phyloP scores from a whole-genome alignment of 2,888 invertebrate species.

The Heliconius ismenius region DNA sequence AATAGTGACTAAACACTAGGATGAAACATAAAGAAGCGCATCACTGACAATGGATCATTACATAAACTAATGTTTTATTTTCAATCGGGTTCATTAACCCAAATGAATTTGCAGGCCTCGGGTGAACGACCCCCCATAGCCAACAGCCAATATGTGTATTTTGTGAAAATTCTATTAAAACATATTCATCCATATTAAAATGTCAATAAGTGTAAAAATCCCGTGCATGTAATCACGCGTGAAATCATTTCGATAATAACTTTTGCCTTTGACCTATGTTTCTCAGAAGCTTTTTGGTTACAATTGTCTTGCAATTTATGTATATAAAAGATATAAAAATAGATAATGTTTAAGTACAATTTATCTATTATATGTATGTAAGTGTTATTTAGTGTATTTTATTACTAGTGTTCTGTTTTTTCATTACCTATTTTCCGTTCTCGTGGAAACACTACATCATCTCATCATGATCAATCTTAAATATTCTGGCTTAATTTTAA shows the following conservation, averaged over 20 bases:
- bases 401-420: background rate
- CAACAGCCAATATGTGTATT: conserved; percentile 9
- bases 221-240: conserved; percentile 30
- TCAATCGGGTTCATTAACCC: conserved; percentile 52
- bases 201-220: background rate
- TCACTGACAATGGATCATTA: conserved; percentile 51
- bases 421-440: background rate
- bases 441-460: background rate
- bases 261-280: conserved; percentile 32
- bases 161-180: conserved; percentile 26
- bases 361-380: background rate
- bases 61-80: conserved; percentile 55
- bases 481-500: background rate
- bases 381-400: background rate
- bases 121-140: conserved; percentile 46
- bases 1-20: conserved; percentile 19
- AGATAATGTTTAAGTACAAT: background rate
- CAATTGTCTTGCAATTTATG: background rate
- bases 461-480: too few relatives aligned
- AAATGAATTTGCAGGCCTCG: conserved; percentile 48
- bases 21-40: conserved; percentile 36
- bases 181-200: conserved; percentile 8
- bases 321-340: background rate
- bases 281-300: conserved; percentile 18
- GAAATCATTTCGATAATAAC: conserved; percentile 28